phyloP scores from a whole-genome alignment of 2,113 vertebrate genomes.

The Gracilinanus agilis region DNA sequence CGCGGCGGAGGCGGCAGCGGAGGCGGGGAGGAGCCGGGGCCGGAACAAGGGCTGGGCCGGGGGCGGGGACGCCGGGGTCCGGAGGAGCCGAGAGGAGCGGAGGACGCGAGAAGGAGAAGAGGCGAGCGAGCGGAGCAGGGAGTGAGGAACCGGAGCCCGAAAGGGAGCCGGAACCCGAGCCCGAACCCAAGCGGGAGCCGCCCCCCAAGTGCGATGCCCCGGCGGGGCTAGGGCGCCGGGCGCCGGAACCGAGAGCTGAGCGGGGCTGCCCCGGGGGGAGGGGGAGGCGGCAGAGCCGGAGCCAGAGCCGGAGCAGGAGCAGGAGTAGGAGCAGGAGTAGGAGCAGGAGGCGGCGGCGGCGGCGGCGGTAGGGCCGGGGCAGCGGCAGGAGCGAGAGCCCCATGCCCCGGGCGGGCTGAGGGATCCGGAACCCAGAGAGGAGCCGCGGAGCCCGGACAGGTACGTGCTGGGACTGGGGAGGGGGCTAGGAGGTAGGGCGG shows the following conservation, averaged over 20 bases:
- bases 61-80: slow-evolving; percentile 80
- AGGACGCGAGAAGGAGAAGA: slow-evolving; percentile 57
- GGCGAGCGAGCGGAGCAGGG: slow-evolving; percentile 62
- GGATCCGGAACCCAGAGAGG: slow-evolving; percentile 19
- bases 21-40: slow-evolving; percentile 78
- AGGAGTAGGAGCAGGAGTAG: slow-evolving; percentile 43
- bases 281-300: slow-evolving; percentile 71
- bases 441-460: slow-evolving; percentile 75
- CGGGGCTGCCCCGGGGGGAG: slow-evolving; percentile 58
- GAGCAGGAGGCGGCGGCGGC: too few species aligned
- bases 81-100: slow-evolving; percentile 54
- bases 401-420: slow-evolving; percentile 78
- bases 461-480: slow-evolving; percentile 65
- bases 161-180: slow-evolving; percentile 49
- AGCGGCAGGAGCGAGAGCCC: slow-evolving; percentile 72
- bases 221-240: slow-evolving; percentile 63
- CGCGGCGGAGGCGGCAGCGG: slow-evolving; percentile 68
- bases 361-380: slow-evolving; percentile 72
- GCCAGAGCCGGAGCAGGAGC: slow-evolving; percentile 68
- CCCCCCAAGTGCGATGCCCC: slow-evolving; percentile 73
- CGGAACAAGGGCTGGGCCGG: slow-evolving; percentile 79
- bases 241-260: slow-evolving; percentile 58
- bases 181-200: slow-evolving; percentile 30
- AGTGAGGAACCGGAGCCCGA: slow-evolving; percentile 52
- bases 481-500: slow-evolving; percentile 71